Evolutionary conservation across 2,113 vertebrate species (phyloP).

Genomic region (Psophia crepitans): DNA sequence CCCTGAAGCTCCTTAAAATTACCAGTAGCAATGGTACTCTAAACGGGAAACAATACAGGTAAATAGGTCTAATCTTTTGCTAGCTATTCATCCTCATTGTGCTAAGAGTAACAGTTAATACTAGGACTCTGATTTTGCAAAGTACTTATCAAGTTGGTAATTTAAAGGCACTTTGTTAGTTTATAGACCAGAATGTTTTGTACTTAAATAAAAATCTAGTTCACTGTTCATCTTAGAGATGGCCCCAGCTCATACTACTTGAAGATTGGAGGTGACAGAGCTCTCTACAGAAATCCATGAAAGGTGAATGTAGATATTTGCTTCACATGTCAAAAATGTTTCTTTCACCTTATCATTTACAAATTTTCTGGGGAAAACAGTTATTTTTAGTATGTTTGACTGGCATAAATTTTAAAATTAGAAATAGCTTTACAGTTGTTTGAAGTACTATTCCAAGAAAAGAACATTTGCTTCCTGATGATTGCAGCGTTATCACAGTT

Average conservation of each 20-base stretch:
- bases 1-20: neutral
- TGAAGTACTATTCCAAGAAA: neutral
- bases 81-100: neutral
- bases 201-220: slow-evolving; percentile 4
- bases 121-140: neutral
- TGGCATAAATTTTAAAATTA: neutral
- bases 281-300: neutral
- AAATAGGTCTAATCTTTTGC: neutral
- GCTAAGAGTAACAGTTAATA: neutral
- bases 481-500: neutral
- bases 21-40: neutral
- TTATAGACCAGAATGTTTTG: neutral
- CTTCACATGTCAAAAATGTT: neutral
- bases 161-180: neutral
- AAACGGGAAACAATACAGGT: neutral
- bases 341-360: neutral
- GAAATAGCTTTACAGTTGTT: neutral
- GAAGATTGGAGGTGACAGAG: neutral
- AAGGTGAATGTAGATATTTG: neutral
- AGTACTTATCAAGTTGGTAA: neutral
- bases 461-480: neutral
- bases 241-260: neutral
- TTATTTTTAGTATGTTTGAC: neutral
- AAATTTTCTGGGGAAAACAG: neutral
- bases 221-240: neutral